These are phyloP conservation scores for Mastacembelus armatus DNA, from an alignment of 2,797 vertebrate genomes.

Conservation along the genomic window DNA sequence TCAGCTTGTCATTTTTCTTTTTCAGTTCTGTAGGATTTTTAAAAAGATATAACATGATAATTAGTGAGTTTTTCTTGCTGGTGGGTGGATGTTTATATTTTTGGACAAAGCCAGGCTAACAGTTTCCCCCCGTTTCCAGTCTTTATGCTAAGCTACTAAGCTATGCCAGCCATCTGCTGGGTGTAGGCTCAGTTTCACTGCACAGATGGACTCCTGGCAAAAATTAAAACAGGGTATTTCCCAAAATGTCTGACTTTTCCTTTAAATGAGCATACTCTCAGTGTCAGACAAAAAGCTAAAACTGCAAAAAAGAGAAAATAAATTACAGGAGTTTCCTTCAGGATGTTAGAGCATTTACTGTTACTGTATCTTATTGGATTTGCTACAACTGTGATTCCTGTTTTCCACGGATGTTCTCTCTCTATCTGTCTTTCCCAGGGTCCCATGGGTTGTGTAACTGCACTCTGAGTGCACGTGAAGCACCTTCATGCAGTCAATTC, in stretches of 20 bases:
- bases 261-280: neutral
- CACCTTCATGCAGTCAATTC: slow-evolving; percentile 29
- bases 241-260: neutral
- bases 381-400: slow-evolving; percentile 54
- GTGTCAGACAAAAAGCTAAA: neutral
- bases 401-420: slow-evolving; percentile 44
- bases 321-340: slow-evolving; percentile 12
- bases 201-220: neutral
- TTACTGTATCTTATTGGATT: slow-evolving; percentile 56
- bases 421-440: neutral
- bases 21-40: no score
- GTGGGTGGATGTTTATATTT: neutral
- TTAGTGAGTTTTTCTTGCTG: no score
- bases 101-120: neutral
- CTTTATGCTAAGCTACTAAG: neutral
- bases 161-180: neutral
- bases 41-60: no score
- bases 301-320: neutral
- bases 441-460: slow-evolving; percentile 51
- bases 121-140: neutral
- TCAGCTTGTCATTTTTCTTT: no score
- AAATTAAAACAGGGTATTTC: fast-evolving
- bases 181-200: neutral
- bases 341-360: slow-evolving; percentile 25
- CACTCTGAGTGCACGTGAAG: slow-evolving; percentile 58